phyloP scores from a whole-genome alignment of 1,140 invertebrate species.

The Forficula auricularia region DNA sequence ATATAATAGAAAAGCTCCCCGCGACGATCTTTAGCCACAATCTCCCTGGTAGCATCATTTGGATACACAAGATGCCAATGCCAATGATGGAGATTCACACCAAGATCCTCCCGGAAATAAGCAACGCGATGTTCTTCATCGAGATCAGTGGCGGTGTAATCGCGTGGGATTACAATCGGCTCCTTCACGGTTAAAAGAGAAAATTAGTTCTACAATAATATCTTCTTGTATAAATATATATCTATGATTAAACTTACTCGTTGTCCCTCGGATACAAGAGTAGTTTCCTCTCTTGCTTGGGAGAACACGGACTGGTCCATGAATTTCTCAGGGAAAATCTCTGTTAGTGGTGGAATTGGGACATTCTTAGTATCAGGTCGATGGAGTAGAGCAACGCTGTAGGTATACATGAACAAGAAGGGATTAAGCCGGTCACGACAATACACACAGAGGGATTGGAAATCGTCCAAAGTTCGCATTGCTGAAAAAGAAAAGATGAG shows the following conservation, averaged over 20 bases:
- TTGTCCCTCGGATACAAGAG: constrained; percentile 38
- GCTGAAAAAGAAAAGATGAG: constrained; percentile 26
- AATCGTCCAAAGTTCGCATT: constrained; percentile 48
- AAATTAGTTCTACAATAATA: neutral
- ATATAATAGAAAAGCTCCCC: constrained; percentile 65
- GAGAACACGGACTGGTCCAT: constrained; percentile 51
- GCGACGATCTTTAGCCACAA: constrained; percentile 48
- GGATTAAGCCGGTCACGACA: constrained; percentile 56
- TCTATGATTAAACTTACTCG: constrained; percentile 29
- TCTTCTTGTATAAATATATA: too few species aligned
- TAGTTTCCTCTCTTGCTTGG: constrained; percentile 45
- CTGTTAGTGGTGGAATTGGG: constrained; percentile 45
- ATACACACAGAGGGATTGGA: constrained; percentile 48
- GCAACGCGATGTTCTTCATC: constrained; percentile 53
- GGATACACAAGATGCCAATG: constrained; percentile 37
- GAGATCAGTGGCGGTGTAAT: constrained; percentile 52
- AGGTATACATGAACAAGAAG: constrained; percentile 57
- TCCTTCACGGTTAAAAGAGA: constrained; percentile 10
- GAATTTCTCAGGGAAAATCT: constrained; percentile 61
- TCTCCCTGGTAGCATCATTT: constrained; percentile 27
- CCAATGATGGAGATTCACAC: constrained; percentile 62
- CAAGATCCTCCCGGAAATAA: constrained; percentile 56
- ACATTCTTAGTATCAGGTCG: constrained; percentile 53
- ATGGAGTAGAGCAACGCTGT: constrained; percentile 56
- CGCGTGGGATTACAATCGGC: constrained; percentile 47